Conservation (phyloP, 2,797 vertebrate species). For the Ceryle rudis region DNA sequence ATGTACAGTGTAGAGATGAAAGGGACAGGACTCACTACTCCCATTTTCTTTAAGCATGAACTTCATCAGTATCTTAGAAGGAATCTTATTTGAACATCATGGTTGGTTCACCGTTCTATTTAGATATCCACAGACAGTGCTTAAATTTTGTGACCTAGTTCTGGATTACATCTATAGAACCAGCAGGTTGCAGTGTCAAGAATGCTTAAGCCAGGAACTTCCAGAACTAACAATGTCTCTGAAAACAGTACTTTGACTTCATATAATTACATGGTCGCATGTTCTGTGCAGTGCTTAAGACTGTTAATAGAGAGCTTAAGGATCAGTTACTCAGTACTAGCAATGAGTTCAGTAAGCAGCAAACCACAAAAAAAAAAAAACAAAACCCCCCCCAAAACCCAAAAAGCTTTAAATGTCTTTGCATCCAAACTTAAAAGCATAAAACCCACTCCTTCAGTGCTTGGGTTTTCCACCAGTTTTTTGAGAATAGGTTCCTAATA, state of each 20-base stretch:
- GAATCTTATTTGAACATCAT: background rate
- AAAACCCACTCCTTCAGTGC: accelerated
- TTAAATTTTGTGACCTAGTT: background rate
- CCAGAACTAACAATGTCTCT: background rate
- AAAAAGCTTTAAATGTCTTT: background rate
- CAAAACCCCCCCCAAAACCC: too few species aligned
- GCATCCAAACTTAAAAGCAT: background rate
- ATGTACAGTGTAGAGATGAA: background rate
- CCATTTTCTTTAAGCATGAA: background rate
- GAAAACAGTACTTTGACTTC: background rate
- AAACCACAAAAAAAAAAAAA: background rate
- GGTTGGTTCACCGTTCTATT: background rate
- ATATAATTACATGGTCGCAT: background rate
- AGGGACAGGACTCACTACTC: background rate
- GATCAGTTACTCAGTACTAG: background rate
- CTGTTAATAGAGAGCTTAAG: background rate
- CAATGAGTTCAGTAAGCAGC: background rate
- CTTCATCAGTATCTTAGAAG: background rate
- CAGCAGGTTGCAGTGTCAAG: background rate
- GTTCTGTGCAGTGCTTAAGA: background rate
- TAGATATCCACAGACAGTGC: background rate
- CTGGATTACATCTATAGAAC: background rate
- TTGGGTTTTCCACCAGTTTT: background rate
- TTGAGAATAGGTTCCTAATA: background rate
- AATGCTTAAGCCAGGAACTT: background rate